phyloP scores from a whole-genome alignment of 2,888 invertebrate genomes.

The Drosophila yooni region DNA sequence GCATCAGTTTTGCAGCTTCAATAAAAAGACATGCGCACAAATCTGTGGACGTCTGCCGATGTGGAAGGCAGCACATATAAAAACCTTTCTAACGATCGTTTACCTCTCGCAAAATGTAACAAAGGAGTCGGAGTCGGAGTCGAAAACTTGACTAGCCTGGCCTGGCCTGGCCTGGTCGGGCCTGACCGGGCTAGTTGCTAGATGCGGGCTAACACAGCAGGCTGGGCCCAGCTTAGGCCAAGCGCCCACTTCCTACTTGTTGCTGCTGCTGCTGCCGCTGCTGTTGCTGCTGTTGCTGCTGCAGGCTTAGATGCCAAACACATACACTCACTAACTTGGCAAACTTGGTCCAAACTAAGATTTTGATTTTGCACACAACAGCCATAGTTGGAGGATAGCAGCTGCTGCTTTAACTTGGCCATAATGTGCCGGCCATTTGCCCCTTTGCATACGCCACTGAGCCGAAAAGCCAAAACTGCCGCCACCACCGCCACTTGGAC shows the following conservation, averaged over 20 bases:
- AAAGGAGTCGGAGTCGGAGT: slow-evolving; percentile 66
- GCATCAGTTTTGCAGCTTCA: slow-evolving; percentile 52
- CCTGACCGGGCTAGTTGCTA: slow-evolving; percentile 42
- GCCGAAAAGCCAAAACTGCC: slow-evolving; percentile 43
- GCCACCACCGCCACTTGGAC: slow-evolving; percentile 38
- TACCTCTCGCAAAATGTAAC: slow-evolving; percentile 80
- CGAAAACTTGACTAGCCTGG: slow-evolving; percentile 55
- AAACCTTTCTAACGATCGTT: slow-evolving; percentile 82
- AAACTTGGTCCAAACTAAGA: slow-evolving; percentile 53
- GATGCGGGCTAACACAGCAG: slow-evolving; percentile 48
- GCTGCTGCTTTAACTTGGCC: slow-evolving; percentile 46
- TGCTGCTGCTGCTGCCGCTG: slow-evolving; percentile 44
- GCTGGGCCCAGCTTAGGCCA: slow-evolving; percentile 67
- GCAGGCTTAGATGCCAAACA: slow-evolving; percentile 41
- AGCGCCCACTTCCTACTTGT: slow-evolving; percentile 80
- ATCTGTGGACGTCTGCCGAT: slow-evolving; percentile 67
- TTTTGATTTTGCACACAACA: slow-evolving; percentile 60
- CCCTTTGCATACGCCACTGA: slow-evolving; percentile 78
- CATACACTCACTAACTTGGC: slow-evolving; percentile 33
- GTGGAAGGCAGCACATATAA: slow-evolving; percentile 48
- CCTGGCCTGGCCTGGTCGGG: slow-evolving; percentile 38
- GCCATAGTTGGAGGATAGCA: slow-evolving; percentile 53
- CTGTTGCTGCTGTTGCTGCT: slow-evolving; percentile 13
- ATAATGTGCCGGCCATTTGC: slow-evolving; percentile 58
- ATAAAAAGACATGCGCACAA: slow-evolving; percentile 76